A percentile compares a stretch with the other conserved stretches of the same genome.
Conservation (phyloP, 2,888 invertebrate species). For the Nudaria mundana region DNA sequence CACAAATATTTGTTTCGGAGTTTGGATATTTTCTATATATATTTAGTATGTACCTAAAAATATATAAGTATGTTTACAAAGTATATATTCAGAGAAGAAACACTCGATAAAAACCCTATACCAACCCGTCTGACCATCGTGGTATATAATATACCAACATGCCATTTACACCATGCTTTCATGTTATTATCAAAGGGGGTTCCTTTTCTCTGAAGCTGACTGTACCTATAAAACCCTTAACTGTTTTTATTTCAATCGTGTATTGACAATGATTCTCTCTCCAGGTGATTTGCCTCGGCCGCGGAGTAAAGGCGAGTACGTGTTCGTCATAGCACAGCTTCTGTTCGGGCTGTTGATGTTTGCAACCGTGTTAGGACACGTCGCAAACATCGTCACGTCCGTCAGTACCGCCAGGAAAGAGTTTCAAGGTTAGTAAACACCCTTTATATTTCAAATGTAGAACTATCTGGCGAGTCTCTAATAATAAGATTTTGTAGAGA, state of each 20-base stretch:
- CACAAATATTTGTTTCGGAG: too few species aligned
- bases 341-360: conserved; percentile 96
- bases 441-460: background rate
- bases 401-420: conserved; percentile 98
- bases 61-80: too few species aligned
- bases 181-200: too few species aligned
- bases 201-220: too few species aligned
- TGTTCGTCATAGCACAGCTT: conserved; percentile 97
- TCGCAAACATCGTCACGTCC: conserved; percentile 98
- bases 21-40: background rate
- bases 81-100: background rate
- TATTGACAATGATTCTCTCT: conserved; percentile 8
- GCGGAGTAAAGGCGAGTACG: conserved; percentile 95
- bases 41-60: background rate
- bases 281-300: conserved; percentile 92
- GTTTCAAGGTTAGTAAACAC: conserved; percentile 91
- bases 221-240: too few species aligned
- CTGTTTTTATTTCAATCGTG: too few species aligned
- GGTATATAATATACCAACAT: too few species aligned
- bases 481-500: too few species aligned
- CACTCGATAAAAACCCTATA: too few species aligned
- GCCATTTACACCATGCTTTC: too few species aligned
- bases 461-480: too few species aligned
- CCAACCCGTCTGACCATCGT: too few species aligned
- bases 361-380: conserved; percentile 97